Evolutionary conservation across 2,797 vertebrate species (phyloP).

Genomic region (Lerista edwardsae): DNA sequence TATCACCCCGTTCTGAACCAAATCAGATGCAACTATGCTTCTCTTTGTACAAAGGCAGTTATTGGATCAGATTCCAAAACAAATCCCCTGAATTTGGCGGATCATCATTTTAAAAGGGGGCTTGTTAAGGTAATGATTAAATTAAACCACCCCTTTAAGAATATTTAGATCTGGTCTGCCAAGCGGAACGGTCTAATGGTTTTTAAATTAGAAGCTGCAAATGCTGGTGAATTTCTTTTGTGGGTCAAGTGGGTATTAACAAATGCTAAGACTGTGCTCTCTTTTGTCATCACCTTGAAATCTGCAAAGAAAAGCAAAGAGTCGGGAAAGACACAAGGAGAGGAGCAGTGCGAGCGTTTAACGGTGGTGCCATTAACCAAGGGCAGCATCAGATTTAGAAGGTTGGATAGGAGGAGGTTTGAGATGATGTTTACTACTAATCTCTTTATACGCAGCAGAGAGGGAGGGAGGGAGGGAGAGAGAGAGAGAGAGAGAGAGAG

Average conservation of each 20-base stretch:
- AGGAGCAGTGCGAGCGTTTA: conserved; percentile 52
- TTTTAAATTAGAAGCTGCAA: conserved; percentile 89
- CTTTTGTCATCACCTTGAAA: conserved; percentile 83
- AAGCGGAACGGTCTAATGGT: conserved; percentile 94
- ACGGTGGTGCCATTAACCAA: conserved; percentile 43
- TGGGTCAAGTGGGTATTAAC: conserved; percentile 84
- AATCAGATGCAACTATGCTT: conserved; percentile 83
- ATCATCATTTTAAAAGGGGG: conserved; percentile 94
- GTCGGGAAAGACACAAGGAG: conserved; percentile 60
- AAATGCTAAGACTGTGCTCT: conserved; percentile 80
- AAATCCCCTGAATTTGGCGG: conserved; percentile 91
- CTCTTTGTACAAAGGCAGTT: conserved; percentile 85
- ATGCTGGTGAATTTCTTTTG: conserved; percentile 79
- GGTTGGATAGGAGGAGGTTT: conserved; percentile 45
- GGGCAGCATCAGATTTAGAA: conserved; percentile 54
- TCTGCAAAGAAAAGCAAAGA: conserved; percentile 75
- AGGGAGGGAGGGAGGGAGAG: neutral
- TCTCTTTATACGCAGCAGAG: conserved; percentile 52
- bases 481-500: neutral
- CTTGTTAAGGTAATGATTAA: conserved; percentile 98
- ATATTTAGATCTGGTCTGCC: conserved; percentile 93
- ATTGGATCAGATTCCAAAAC: conserved; percentile 93
- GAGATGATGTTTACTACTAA: conserved; percentile 36
- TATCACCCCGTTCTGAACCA: conserved; percentile 85
- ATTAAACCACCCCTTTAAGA: conserved; percentile 98